These are phyloP conservation scores for Nymphalis urticae DNA, from an alignment of 2,888 invertebrate genomes.

Conservation along the genomic window DNA sequence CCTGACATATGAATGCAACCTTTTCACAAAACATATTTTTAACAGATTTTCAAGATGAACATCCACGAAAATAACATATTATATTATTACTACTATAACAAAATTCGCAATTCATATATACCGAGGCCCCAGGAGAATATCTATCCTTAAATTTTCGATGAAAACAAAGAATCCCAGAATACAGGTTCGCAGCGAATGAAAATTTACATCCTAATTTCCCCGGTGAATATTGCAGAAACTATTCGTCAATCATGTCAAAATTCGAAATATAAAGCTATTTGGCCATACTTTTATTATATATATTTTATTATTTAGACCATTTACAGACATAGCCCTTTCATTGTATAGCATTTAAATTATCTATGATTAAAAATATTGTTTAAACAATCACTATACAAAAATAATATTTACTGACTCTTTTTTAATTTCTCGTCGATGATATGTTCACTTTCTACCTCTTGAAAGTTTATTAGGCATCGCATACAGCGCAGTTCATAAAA, in stretches of 20 bases:
- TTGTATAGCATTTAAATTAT: no score
- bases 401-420: slow-evolving; percentile 8
- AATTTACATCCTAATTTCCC: slow-evolving; percentile 82
- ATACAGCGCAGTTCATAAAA: slow-evolving; percentile 49
- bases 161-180: slow-evolving; percentile 77
- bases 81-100: slow-evolving; percentile 17
- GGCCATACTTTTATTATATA: slow-evolving; percentile 18
- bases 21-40: background rate
- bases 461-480: slow-evolving; percentile 29
- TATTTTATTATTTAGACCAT: no score
- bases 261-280: slow-evolving; percentile 41
- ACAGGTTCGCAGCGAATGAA: slow-evolving; percentile 71
- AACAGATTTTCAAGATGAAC: background rate
- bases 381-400: background rate
- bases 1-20: background rate
- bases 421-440: background rate
- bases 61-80: background rate
- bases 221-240: slow-evolving; percentile 62
- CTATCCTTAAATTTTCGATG: slow-evolving; percentile 75
- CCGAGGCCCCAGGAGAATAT: slow-evolving; percentile 54
- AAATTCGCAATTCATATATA: slow-evolving; percentile 43
- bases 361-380: no score
- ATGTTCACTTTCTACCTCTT: slow-evolving; percentile 26
- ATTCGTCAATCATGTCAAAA: slow-evolving; percentile 72
- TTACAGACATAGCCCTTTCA: no score